Evolutionary conservation across 2,888 invertebrate species (phyloP), one percentile per base, ranked within the genome.

Genomic region (Neria commutata): DNA sequence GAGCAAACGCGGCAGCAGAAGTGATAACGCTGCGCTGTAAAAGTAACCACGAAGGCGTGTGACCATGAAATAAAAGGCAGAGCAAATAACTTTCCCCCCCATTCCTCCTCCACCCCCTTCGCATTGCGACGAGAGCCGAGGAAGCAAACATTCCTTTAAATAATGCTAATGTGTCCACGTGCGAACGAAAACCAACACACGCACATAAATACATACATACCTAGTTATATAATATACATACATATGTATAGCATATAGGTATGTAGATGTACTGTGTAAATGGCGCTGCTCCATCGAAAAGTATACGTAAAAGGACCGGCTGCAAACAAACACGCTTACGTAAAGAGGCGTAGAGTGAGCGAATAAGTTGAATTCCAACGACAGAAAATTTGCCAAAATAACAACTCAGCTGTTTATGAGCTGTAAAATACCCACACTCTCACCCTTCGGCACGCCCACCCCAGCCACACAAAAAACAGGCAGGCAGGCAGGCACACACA

Each of bases 91-190:
- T n/a, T n/a, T n/a, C n/a, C n/a, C n/a, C n/a, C n/a, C n/a, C n/a
- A n/a, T n/a, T n/a, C n/a, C n/a, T n/a, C n/a, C n/a, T n/a, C n/a
- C n/a, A n/a, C n/a, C n/a, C n/a, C n/a, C n/a, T n/a, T n/a, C n/a
- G n/a, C n/a, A n/a, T 6, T 29, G 29, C 29, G 6, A 11, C 6
- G 29, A 23, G 17, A 40, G 10, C 2, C 6, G 14, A n/a, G 1
- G 11, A 11, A 14, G 8, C 16, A 14, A 21, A 17, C 21, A n/a
- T 6, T 8, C 23, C 16, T 47, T 51, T 56, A 51, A 56, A 51
- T 55, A 40, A 52, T 56, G 52, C 53, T 60, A 61, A 54, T 61
- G 54, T 51, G 23, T 37, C 25, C 54, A 61, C 57, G 54, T 57
- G 57, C 57, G 45, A 37, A 54, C 24, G 3, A 50, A 49, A 57